phyloP scores from a whole-genome alignment of 2,888 invertebrate species.

The Hydrotaea diabolus region DNA sequence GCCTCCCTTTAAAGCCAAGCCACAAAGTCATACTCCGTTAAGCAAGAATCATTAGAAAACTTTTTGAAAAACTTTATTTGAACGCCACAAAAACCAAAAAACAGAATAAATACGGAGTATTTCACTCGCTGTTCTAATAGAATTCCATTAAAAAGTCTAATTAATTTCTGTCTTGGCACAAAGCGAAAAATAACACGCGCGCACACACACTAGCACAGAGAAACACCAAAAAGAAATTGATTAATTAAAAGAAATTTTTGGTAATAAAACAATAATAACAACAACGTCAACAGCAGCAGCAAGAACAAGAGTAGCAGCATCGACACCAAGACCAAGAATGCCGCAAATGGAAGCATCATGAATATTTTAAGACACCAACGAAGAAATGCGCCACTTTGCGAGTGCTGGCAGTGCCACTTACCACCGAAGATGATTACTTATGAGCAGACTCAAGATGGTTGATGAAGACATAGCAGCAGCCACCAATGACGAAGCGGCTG shows the following conservation, averaged over 20 bases:
- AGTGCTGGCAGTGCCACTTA: background rate
- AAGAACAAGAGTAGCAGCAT: no score
- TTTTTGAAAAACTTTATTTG: slow-evolving; percentile 11
- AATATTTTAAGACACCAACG: slow-evolving; percentile 1
- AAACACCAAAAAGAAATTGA: slow-evolving; percentile 21
- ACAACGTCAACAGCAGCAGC: no score
- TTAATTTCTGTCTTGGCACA: slow-evolving; percentile 20
- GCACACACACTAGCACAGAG: no score
- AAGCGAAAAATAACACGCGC: background rate
- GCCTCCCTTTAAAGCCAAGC: background rate
- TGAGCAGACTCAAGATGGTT: slow-evolving; percentile 13
- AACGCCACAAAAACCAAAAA: background rate
- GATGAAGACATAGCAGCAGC: background rate
- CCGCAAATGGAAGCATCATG: background rate
- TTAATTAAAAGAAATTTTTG: slow-evolving; percentile 26
- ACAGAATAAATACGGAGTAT: background rate
- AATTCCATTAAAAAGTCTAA: slow-evolving; percentile 35
- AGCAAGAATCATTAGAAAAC: slow-evolving; percentile 18
- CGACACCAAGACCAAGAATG: background rate
- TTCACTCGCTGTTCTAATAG: background rate
- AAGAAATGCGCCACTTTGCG: background rate
- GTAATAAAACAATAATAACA: slow-evolving; percentile 8
- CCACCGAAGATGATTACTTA: slow-evolving; percentile 3
- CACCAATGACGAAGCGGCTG: background rate
- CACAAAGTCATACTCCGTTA: background rate